Percentiles rank a stretch among this genome's conserved stretches.
These are phyloP conservation scores for Thera britannica DNA, from an alignment of 2,888 invertebrate genomes.

Conservation along the genomic window DNA sequence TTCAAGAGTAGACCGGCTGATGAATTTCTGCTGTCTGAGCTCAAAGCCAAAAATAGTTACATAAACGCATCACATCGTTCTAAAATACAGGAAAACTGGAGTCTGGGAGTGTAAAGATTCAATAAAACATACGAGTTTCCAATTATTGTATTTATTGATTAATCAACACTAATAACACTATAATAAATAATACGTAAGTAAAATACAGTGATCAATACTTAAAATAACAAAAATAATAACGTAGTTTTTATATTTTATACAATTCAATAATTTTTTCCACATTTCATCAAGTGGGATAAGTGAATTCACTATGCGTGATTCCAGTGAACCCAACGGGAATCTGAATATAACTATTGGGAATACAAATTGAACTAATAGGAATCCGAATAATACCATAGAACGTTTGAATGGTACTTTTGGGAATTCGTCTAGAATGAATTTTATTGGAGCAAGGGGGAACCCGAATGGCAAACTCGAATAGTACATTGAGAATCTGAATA, in stretches of 20 bases:
- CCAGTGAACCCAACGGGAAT: not conserved
- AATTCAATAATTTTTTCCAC: too few species aligned
- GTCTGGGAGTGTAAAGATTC: too few species aligned
- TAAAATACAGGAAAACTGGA: too few species aligned
- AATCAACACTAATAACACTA: slow-evolving; percentile 10
- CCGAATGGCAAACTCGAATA: not conserved
- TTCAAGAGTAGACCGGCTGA: too few species aligned
- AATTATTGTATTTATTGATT: slow-evolving; percentile 11
- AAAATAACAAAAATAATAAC: not conserved
- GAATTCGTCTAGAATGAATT: too few species aligned
- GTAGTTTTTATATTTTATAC: too few species aligned
- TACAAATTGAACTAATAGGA: not conserved
- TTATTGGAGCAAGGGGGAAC: too few species aligned
- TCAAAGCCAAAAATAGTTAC: too few species aligned
- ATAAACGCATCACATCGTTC: too few species aligned
- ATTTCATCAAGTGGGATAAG: too few species aligned
- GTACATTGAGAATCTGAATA: not conserved
- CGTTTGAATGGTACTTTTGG: too few species aligned
- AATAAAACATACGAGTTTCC: slow-evolving; percentile 1
- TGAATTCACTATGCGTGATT: not conserved
- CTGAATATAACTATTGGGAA: not conserved
- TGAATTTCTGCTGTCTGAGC: too few species aligned
- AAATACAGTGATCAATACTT: slow-evolving; percentile 10
- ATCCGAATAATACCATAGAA: not conserved
- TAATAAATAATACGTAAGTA: slow-evolving; percentile 26